Conservation (phyloP, 2,888 invertebrate genomes). For the Theodoxus fluviatilis region DNA sequence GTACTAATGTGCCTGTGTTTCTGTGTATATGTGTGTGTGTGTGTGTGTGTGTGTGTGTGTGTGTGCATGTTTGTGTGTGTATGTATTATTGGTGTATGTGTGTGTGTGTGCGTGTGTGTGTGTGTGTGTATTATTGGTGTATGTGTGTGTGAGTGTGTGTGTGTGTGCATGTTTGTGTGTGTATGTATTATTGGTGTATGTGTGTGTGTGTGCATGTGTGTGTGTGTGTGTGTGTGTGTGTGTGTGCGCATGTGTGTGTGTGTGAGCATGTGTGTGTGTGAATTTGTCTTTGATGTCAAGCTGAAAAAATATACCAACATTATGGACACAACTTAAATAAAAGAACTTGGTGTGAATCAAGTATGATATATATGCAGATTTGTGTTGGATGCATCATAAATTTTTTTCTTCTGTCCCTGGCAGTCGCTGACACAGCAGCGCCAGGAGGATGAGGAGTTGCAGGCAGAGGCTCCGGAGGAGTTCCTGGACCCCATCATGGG, state of each 20-base stretch:
- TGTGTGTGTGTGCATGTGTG: background rate
- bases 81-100: background rate
- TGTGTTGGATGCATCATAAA: no score
- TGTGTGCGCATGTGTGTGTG: no score
- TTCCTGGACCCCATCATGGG: slow-evolving; percentile 98
- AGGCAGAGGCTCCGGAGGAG: slow-evolving; percentile 91
- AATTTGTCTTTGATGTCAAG: no score
- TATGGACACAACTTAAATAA: no score
- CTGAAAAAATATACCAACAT: no score
- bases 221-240: slow-evolving; percentile 11
- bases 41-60: no score
- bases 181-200: background rate
- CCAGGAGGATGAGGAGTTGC: slow-evolving; percentile 78
- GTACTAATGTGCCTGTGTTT: no score
- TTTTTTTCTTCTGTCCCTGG: background rate
- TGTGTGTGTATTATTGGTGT: background rate
- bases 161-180: background rate
- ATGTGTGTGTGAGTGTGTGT: background rate
- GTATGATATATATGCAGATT: no score
- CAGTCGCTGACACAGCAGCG: slow-evolving; percentile 74
- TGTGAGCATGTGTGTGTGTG: no score
- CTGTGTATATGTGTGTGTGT: no score
- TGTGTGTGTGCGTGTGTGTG: slow-evolving; percentile 14
- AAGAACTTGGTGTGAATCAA: no score
- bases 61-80: no score